A percentile compares a stretch with the other conserved stretches of the same genome.
phyloP scores from a whole-genome alignment of 2,113 vertebrate genomes.

The Dinomys branickii region DNA sequence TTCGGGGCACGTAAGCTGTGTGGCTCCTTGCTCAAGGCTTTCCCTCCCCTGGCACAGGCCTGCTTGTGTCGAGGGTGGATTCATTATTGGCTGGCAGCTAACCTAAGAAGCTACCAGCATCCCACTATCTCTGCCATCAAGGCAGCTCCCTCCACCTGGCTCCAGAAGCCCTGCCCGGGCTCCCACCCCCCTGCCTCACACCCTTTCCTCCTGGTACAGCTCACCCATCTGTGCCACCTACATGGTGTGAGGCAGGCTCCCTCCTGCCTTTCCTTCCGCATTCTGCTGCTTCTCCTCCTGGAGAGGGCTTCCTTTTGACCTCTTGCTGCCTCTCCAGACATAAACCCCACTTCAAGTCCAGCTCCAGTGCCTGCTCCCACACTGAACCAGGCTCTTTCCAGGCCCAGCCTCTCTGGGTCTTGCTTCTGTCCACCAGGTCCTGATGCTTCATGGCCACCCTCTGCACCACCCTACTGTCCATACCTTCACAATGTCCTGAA shows the following conservation, averaged over 20 bases:
- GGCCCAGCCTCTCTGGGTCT: background rate
- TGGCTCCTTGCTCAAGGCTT: background rate
- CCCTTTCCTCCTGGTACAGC: background rate
- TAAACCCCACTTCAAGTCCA: background rate
- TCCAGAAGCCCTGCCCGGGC: background rate
- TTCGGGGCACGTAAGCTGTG: background rate
- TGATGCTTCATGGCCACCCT: background rate
- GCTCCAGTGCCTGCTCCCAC: background rate
- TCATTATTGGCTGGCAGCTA: background rate
- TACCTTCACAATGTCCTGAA: fast-evolving
- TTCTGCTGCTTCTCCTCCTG: background rate
- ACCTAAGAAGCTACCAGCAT: background rate
- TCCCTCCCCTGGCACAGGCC: background rate
- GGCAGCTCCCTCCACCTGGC: background rate
- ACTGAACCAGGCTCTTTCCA: background rate
- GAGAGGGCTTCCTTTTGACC: background rate
- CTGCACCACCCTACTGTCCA: background rate
- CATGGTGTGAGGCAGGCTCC: slow-evolving; percentile 21
- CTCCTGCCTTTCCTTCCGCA: background rate
- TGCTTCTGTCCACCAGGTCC: background rate
- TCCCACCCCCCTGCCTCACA: background rate
- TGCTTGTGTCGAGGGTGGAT: background rate
- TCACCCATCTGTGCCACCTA: background rate
- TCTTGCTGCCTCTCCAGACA: background rate
- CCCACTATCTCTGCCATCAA: slow-evolving; percentile 63